These are phyloP conservation scores for Columbina picui DNA, from an alignment of 2,113 vertebrate genomes.

Conservation along the genomic window DNA sequence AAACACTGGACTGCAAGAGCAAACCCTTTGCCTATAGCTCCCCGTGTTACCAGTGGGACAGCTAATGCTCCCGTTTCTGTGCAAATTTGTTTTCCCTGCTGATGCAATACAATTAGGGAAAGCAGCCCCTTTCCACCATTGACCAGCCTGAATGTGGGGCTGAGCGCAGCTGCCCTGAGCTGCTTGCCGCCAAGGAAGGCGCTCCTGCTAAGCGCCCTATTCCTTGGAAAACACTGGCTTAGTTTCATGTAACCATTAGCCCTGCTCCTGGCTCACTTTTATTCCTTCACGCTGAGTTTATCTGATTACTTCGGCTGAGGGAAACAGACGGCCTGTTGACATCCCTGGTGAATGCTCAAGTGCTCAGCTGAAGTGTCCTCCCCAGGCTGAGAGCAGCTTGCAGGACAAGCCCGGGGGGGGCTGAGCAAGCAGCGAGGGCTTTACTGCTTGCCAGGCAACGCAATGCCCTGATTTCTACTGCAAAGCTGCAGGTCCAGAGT, in stretches of 20 bases:
- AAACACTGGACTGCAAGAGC: background rate
- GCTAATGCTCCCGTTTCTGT: background rate
- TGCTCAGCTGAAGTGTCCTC: background rate
- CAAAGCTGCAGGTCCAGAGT: background rate
- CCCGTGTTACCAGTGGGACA: background rate
- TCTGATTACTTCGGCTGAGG: background rate
- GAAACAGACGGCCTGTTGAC: slow-evolving; percentile 28
- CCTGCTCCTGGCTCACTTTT: slow-evolving; percentile 20
- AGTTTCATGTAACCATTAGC: background rate
- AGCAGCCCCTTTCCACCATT: background rate
- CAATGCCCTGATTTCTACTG: fast-evolving
- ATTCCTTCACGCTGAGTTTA: slow-evolving; percentile 50
- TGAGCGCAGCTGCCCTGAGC: background rate
- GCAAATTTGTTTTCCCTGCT: background rate
- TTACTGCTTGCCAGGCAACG: background rate
- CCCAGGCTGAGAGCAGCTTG: background rate
- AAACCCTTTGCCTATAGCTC: background rate
- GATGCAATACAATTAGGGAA: background rate
- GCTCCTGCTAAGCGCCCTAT: background rate
- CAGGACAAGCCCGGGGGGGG: background rate
- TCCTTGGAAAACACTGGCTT: background rate
- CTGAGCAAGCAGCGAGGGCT: background rate
- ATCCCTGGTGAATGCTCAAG: background rate
- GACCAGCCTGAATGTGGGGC: background rate
- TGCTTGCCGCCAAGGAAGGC: background rate